Percentiles rank a stretch among this genome's conserved stretches.
Conservation (phyloP, 2,888 invertebrate species). For the Ceratothoa steindachneri region DNA sequence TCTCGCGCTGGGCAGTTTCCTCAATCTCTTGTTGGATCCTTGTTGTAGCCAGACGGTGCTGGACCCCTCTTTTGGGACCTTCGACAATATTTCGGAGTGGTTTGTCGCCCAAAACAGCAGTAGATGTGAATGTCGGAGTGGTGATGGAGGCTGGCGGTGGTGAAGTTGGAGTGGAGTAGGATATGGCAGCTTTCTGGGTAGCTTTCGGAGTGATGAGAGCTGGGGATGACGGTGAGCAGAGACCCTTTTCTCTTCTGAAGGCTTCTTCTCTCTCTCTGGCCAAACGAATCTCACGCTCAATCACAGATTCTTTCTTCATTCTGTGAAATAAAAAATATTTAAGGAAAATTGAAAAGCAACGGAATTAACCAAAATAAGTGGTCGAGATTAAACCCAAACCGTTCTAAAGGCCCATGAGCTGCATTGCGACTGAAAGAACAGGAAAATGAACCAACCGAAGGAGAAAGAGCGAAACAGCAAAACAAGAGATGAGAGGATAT, state of each 20-base stretch:
- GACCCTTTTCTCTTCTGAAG: slow-evolving; percentile 52
- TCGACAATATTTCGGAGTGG: background rate
- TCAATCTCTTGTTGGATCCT: slow-evolving; percentile 85
- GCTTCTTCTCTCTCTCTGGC: slow-evolving; percentile 57
- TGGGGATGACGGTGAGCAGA: background rate
- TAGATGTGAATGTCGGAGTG: background rate
- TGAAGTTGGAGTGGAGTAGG: background rate
- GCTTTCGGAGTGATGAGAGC: background rate
- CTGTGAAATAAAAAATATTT: slow-evolving; percentile 9
- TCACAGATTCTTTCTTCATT: slow-evolving; percentile 55
- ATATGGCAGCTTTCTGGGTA: background rate
- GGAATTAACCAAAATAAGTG: too few relatives aligned
- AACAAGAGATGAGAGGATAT: too few relatives aligned
- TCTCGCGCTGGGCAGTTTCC: slow-evolving; percentile 77
- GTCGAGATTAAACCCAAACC: too few relatives aligned
- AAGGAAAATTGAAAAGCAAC: too few relatives aligned
- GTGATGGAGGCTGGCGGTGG: background rate
- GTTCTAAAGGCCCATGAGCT: too few relatives aligned
- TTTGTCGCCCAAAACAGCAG: background rate
- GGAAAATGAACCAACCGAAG: too few relatives aligned
- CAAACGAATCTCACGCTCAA: slow-evolving; percentile 58
- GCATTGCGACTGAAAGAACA: too few relatives aligned
- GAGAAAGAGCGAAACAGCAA: too few relatives aligned
- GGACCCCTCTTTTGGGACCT: slow-evolving; percentile 31
- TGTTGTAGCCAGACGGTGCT: slow-evolving; percentile 55